Evolutionary conservation across 2,797 vertebrate genomes (phyloP).

Genomic region (Toxotes lorentzi): DNA sequence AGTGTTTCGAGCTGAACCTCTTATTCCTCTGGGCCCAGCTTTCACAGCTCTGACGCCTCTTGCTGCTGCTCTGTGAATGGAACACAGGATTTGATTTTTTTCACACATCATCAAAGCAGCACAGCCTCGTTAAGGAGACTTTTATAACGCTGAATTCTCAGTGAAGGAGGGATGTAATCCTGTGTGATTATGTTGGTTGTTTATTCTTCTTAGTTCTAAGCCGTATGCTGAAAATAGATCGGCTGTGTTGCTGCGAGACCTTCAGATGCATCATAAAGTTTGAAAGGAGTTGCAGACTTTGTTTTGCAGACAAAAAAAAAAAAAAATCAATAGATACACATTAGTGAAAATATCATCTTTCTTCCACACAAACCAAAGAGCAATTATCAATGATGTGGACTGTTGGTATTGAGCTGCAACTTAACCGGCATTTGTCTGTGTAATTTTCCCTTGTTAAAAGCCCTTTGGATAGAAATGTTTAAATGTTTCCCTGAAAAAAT

Average conservation of each 20-base stretch:
- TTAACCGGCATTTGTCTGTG: not conserved
- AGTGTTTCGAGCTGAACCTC: conserved; percentile 21
- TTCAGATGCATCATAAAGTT: conserved; percentile 22
- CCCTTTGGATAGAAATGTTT: not conserved
- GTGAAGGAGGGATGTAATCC: conserved; percentile 45
- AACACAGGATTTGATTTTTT: conserved; percentile 57
- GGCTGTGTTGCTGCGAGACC: conserved; percentile 26
- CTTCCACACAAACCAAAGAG: conserved; percentile 19
- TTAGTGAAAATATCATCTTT: conserved; percentile 28
- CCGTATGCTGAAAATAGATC: conserved; percentile 56
- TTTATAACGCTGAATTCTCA: conserved; percentile 19
- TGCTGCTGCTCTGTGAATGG: conserved; percentile 31
- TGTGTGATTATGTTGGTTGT: conserved; percentile 60
- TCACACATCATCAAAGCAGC: conserved; percentile 54
- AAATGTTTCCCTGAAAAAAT: not conserved
- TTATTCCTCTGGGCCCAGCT: conserved; percentile 18
- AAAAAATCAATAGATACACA: conserved; percentile 38
- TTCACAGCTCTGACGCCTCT: conserved; percentile 48
- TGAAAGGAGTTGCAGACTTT: conserved; percentile 26
- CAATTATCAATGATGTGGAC: not conserved
- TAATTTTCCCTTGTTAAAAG: not conserved
- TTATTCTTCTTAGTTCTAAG: conserved; percentile 55
- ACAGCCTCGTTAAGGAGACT: conserved; percentile 43
- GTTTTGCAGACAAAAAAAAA: conserved; percentile 3
- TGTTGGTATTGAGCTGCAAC: conserved; percentile 2